Evolutionary conservation across 1,140 invertebrate genomes (phyloP), one percentile per base, ranked within the genome.

Genomic region (Caligus rogercresseyi): DNA sequence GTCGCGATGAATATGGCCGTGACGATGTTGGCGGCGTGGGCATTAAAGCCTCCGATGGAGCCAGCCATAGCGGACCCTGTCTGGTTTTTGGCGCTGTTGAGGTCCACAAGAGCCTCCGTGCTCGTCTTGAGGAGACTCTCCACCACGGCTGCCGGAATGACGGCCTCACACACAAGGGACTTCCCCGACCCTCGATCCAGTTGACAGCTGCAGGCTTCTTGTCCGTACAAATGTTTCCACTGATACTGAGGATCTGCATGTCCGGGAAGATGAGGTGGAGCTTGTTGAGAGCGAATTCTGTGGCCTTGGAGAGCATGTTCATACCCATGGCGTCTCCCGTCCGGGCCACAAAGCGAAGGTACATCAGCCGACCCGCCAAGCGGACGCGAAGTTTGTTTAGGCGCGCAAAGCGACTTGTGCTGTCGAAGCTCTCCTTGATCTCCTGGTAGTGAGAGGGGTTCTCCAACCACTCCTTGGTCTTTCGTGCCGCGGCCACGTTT

Each of bases 281-380:
- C 25, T 78, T 74, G 61, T 82, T 80, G 3, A 97, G 69, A 0
- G 87, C 83, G 67, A 83, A 83, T 74, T 97, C 91, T 1, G 89
- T 87, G 14, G 89, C 89, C 78, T 98, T 98, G 0, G 92, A 97
- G 0, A 98, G 75, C 95, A 99, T 99, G 72, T 99, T 99, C 96
- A 99, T 99, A 23, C 96, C 96, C 96, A 99, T 99, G 0, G 96
- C 96, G 73, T 99, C 96, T 11, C 96, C 96, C 1, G 95, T 98
- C 16, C 79, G 83, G 0, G 94, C 92, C 43, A 87, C 83, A 75
- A 98, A 98, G 65, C 96, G 79, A 25, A 98, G 81, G 71, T 89
- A 97, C 2, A 98, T 72, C 64, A 84, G 80, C 43, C 87, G 80
- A 0, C 92, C 93, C 55, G 89, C 88, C 60, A 94, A 84, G 31